Evolutionary conservation across 2,797 vertebrate species (phyloP), one percentile per base, ranked within the genome.

Genomic region (Anguilla pacifica): DNA sequence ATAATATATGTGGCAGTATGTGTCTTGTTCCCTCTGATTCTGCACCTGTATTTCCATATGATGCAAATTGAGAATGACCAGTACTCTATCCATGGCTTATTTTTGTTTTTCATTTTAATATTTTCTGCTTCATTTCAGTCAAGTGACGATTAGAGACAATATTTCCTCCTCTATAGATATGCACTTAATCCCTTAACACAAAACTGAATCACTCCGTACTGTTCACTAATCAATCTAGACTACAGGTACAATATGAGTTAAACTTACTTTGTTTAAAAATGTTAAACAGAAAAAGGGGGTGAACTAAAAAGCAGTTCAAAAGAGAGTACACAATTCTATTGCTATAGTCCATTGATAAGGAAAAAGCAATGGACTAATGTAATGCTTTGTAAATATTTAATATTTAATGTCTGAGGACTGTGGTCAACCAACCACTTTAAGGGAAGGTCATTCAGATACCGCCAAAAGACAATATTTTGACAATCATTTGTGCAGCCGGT

Each of bases 351-450:
- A 61, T 13, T 43, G 17, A n/a, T n/a, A 28, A 7, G n/a, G 7
- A 67, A 61, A 28, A 25, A 67, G 7, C 70, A 35, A 31, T 25
- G 61, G 22, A 25, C 61, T n/a, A 64, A 25, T 74, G 70, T 15
- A 74, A 74, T 74, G 70, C 6, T 57, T 22, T 17, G 83, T 61
- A 57, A 84, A 57, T 59, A 84, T 57, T 61, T 39, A 57, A 59
- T 39, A 55, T 84, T 35, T 59, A 28, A n/a, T 28, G 35, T 35
- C 15, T 6, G 31, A 61, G 3, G 17, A 87, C 64, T 46, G 74
- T 35, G 55, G 67, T 84, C 61, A 61, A 86, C 64, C 64, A 67
- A 88, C 79, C 35, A 67, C 84, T 85, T 39, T 81, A 87, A 87
- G 61, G 72, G 57, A 6, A 43, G 22, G 82, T 59, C 84, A 51